Conservation (phyloP, 2,888 invertebrate species). For the Anoplius nigerrimus region DNA sequence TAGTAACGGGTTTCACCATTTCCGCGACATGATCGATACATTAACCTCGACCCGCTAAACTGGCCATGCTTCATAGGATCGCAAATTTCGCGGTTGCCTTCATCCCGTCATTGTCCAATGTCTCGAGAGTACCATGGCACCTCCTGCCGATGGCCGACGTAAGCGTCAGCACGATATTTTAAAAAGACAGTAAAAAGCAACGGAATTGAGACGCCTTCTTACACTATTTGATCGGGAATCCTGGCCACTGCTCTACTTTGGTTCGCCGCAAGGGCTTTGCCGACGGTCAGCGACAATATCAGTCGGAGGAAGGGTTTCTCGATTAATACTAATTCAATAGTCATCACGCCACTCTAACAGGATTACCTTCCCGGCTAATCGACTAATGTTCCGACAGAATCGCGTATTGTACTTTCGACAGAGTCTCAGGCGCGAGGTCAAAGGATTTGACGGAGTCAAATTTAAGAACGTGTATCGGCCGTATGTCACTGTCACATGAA, state of each 20-base stretch:
- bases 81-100: conserved; percentile 50
- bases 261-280: neutral
- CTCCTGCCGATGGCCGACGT: neutral
- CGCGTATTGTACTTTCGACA: too few species aligned
- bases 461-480: too few species aligned
- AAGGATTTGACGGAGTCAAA: too few species aligned
- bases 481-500: too few species aligned
- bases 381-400: neutral
- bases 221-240: neutral
- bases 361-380: conserved; percentile 13
- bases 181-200: too few species aligned
- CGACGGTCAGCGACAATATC: neutral
- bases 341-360: conserved; percentile 4
- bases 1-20: conserved; percentile 20
- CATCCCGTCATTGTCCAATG: conserved; percentile 37
- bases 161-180: neutral
- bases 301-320: conserved; percentile 14
- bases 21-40: conserved; percentile 45
- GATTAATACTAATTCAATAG: conserved; percentile 27
- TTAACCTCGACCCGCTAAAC: conserved; percentile 46
- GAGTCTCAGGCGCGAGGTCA: too few species aligned
- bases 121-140: neutral
- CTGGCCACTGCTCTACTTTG: neutral
- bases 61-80: conserved; percentile 56
- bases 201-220: too few species aligned